A percentile compares a stretch with the other conserved stretches of the same genome.
phyloP scores from a whole-genome alignment of 2,797 vertebrate genomes.

The Premnoplex brunnescens region DNA sequence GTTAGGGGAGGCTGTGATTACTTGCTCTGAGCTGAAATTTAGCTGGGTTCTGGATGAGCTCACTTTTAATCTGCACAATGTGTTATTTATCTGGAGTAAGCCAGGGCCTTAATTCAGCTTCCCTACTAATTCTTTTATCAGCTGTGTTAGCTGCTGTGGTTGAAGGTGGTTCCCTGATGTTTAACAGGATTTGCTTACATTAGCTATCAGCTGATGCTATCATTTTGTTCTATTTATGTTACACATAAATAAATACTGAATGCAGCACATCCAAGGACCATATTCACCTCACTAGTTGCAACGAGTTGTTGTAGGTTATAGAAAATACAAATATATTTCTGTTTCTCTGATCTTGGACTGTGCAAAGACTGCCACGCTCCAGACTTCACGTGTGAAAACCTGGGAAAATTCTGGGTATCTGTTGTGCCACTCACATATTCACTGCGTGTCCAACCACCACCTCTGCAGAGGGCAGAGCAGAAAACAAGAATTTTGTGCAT shows the following conservation, averaged over 20 bases:
- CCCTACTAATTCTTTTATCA: slow-evolving; percentile 32
- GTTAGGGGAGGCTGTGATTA: slow-evolving; percentile 9
- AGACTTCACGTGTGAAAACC: not conserved
- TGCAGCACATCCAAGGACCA: not conserved
- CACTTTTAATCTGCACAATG: slow-evolving; percentile 18
- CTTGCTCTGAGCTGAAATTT: slow-evolving; percentile 24
- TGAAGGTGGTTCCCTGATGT: not conserved
- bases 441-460: not conserved
- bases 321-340: not conserved
- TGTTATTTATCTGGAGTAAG: not conserved
- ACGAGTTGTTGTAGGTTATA: not conserved
- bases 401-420: not conserved
- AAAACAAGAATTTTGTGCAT: not conserved
- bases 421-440: not conserved
- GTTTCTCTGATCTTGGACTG: not conserved
- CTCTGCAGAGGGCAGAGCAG: not conserved
- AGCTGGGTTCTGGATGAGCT: not conserved
- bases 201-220: not conserved
- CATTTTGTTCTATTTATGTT: not conserved
- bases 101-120: not conserved
- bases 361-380: not conserved
- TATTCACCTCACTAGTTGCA: not conserved
- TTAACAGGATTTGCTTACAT: not conserved
- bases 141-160: not conserved
- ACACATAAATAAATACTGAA: not conserved